phyloP scores from a whole-genome alignment of 2,797 vertebrate genomes.

The Scolopax bukidnonensis region DNA sequence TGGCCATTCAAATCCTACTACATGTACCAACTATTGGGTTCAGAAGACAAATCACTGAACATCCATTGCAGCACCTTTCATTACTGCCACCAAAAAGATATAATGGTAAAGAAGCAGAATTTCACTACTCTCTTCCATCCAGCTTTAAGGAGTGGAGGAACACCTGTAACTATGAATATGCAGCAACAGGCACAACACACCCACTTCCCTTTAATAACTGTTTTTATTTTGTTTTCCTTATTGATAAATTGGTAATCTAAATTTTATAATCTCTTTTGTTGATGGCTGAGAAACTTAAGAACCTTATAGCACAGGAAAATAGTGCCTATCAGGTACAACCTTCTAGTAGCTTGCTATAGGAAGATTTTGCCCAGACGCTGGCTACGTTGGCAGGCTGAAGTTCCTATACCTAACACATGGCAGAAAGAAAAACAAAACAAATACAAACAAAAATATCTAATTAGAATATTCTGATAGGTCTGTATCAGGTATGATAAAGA shows the following conservation, averaged over 20 bases:
- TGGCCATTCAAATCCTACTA: not conserved
- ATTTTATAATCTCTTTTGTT: not conserved
- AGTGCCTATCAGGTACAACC: not conserved
- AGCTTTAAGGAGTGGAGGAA: not conserved
- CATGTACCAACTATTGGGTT: rapidly evolving
- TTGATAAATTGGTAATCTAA: not conserved
- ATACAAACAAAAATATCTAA: not conserved
- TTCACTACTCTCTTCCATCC: not conserved
- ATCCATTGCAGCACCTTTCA: not conserved
- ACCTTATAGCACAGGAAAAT: not conserved
- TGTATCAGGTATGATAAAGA: not conserved
- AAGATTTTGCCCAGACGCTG: not conserved
- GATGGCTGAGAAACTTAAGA: not conserved
- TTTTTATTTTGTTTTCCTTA: not conserved
- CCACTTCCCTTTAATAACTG: not conserved
- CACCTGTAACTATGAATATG: not conserved
- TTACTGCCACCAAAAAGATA: not conserved
- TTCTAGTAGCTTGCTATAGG: not conserved
- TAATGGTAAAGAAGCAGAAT: not conserved
- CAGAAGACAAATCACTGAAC: not conserved
- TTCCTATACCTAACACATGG: not conserved
- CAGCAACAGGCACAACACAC: not conserved
- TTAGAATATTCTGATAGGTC: not conserved
- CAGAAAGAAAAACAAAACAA: not conserved
- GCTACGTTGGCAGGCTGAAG: not conserved